phyloP scores from a whole-genome alignment of 2,797 vertebrate genomes.

The Apogon hyalosoma region DNA sequence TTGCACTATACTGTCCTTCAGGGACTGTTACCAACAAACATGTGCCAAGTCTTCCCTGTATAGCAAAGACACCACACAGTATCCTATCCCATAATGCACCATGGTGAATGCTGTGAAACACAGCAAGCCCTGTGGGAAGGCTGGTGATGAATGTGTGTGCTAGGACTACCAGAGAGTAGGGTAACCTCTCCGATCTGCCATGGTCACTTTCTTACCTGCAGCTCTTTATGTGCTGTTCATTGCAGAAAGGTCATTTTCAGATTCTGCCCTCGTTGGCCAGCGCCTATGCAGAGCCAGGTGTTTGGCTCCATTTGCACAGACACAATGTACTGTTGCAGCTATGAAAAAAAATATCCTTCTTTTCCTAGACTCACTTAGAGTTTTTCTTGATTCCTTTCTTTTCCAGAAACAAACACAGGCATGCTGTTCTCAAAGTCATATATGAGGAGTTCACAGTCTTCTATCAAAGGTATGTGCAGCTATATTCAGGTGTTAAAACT shows the following conservation, averaged over 20 bases:
- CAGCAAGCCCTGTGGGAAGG: constrained; percentile 61
- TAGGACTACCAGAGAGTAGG: constrained; percentile 47
- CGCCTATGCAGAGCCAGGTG: constrained; percentile 28
- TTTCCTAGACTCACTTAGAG: constrained; percentile 1
- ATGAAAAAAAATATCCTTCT: constrained; percentile 9
- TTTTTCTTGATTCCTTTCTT: constrained; percentile 1
- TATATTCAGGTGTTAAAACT: constrained; percentile 67
- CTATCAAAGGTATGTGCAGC: constrained; percentile 50
- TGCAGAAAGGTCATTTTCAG: constrained; percentile 57
- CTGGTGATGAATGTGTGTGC: constrained; percentile 74
- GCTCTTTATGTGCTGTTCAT: constrained; percentile 50
- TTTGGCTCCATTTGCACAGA: constrained; percentile 16
- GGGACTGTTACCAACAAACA: constrained; percentile 37
- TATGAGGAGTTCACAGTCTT: constrained; percentile 28
- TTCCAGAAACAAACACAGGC: constrained; percentile 34
- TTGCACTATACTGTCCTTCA: constrained; percentile 18
- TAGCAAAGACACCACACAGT: constrained; percentile 49
- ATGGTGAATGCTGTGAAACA: constrained; percentile 46
- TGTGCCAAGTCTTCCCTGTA: constrained; percentile 31
- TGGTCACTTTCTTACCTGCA: constrained; percentile 58
- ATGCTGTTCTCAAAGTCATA: constrained; percentile 48
- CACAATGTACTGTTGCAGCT: neutral
- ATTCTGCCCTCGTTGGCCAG: constrained; percentile 49
- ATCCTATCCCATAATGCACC: constrained; percentile 54
- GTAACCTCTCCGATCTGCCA: constrained; percentile 63